Base-by-base conservation (phyloP, 2,797 vertebrate species). In the Erethizon dorsatum region DNA sequence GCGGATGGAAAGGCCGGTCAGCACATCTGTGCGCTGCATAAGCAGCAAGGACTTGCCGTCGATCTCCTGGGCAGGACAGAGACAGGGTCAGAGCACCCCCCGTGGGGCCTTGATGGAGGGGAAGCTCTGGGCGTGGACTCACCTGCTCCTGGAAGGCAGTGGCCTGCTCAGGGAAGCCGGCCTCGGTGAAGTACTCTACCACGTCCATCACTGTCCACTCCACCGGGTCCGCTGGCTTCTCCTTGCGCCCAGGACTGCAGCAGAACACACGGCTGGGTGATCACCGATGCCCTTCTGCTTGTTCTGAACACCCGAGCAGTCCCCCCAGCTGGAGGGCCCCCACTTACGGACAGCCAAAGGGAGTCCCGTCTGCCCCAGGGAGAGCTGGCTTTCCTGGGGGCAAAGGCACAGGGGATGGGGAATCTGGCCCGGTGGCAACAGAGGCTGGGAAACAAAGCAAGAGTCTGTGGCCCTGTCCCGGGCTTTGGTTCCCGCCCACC, bases 31-130 rank as follows among this genome's bases (percentile, higher is more conserved):
- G 92, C 99, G 99, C 96, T 99, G 99, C 99, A 99, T 99, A 50
- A 99, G 98, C 97, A 99, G 99, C 90, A 99, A 98, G 67, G 99
- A 99, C 98, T 99, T 99, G 86, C 99, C 99, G 83, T 99, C 99
- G 56, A 99, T 99, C 98, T 99, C 99, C 99, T 99, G 98, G 73
- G 80, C 11, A 54, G 52, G 69, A 93, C 3, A 67, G 84, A 83
- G 31, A 28, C 45, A 79, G 47, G 22, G 18, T 97, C 73, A 95
- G 65, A 26, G 54, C 41, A 14, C 41, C 18, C 67, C 37, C n/a
- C 20, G 5, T 37, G 18, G 17, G 45, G 22, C 45, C 24, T 41
- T 5, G 6, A 26, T 0, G 12, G 5, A 15, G 45, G 26, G 45
- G 6, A 45, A 11, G 26, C 1, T 0, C 18, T 28, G 7, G 50